phyloP scores from a whole-genome alignment of 1,140 invertebrate species.

The Dendroctonus ponderosae region DNA sequence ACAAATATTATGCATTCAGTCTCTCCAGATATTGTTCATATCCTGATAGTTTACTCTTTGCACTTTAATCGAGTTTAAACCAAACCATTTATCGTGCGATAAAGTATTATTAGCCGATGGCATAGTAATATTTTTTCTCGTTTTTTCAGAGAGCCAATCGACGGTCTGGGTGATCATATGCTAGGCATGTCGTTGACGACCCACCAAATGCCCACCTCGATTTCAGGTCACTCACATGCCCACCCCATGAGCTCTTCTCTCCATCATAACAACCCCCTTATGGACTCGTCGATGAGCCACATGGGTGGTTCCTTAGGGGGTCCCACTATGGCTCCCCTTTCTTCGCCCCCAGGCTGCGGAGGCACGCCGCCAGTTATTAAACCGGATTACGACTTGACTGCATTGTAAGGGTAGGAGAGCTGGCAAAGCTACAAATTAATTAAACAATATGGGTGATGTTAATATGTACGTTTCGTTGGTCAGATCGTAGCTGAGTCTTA shows the following conservation, averaged over 20 bases:
- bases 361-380: conserved; percentile 59
- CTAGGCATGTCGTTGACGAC: conserved; percentile 47
- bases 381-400: conserved; percentile 71
- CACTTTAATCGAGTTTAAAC: too few species aligned
- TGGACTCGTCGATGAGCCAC: conserved; percentile 52
- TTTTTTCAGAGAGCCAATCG: conserved; percentile 41
- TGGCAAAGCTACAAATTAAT: neutral
- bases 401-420: conserved; percentile 59
- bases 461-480: neutral
- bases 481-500: neutral
- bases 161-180: conserved; percentile 48
- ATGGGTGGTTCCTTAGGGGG: conserved; percentile 43
- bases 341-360: conserved; percentile 56
- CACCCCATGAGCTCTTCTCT: conserved; percentile 50
- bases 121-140: neutral
- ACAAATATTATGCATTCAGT: too few species aligned
- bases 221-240: conserved; percentile 49
- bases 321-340: conserved; percentile 51
- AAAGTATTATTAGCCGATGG: too few species aligned
- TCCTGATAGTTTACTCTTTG: too few species aligned
- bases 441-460: neutral
- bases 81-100: too few species aligned
- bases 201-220: conserved; percentile 46
- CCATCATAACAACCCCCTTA: conserved; percentile 52
- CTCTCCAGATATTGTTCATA: too few species aligned